phyloP scores from a whole-genome alignment of 2,113 vertebrate genomes.

The Prunella fulvescens region DNA sequence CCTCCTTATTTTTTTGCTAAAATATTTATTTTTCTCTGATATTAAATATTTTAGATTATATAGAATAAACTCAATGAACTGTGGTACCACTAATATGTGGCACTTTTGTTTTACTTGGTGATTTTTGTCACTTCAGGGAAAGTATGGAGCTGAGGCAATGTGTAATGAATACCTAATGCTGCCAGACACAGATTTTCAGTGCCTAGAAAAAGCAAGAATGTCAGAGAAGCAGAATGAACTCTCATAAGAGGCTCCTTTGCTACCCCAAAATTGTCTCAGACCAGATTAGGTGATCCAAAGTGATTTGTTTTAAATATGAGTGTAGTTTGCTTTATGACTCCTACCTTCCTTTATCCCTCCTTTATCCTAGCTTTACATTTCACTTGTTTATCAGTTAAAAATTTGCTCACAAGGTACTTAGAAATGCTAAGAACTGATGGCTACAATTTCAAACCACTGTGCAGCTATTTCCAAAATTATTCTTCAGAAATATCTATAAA shows the following conservation, averaged over 20 bases:
- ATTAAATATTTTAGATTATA: background rate
- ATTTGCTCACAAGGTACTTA: background rate
- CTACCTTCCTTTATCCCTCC: background rate
- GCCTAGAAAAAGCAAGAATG: background rate
- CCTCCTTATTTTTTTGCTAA: rapidly evolving
- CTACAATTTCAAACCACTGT: background rate
- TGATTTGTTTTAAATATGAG: background rate
- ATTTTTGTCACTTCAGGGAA: background rate
- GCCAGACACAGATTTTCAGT: background rate
- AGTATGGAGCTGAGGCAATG: background rate
- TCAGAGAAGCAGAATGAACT: background rate
- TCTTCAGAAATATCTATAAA: background rate
- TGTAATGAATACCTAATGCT: background rate
- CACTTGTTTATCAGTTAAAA: background rate
- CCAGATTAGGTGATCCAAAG: background rate
- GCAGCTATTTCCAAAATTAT: background rate
- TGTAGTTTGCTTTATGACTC: background rate
- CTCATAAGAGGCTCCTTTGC: background rate
- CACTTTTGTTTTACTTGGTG: background rate
- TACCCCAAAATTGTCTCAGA: background rate
- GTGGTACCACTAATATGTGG: background rate
- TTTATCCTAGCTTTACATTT: background rate
- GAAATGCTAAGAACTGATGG: background rate
- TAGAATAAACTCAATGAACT: background rate
- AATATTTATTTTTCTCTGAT: background rate